Evolutionary conservation across 2,888 invertebrate genomes (phyloP).

Genomic region (Endomychus coccineus): DNA sequence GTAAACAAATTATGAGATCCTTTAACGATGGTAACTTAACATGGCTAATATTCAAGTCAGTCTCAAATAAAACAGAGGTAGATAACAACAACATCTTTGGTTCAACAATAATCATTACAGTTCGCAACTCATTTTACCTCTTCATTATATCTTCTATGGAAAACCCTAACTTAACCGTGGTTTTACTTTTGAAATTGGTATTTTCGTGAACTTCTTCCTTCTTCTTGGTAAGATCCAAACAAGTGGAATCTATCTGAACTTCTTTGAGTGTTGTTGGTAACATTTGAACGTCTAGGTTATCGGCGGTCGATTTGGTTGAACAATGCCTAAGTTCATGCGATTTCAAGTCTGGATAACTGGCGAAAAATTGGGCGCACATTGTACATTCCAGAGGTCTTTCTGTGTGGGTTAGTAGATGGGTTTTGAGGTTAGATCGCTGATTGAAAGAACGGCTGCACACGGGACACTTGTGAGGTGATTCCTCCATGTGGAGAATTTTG

Average conservation of each 20-base stretch:
- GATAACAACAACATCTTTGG: not conserved
- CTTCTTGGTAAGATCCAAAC: constrained; percentile 35
- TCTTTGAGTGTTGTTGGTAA: constrained; percentile 25
- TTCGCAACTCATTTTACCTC: constrained; percentile 49
- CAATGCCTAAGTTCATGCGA: constrained; percentile 35
- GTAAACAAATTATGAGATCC: too few species aligned
- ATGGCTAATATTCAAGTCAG: not conserved
- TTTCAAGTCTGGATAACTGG: constrained; percentile 35
- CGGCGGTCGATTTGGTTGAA: constrained; percentile 12
- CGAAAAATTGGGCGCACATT: constrained; percentile 36
- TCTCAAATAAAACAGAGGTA: constrained; percentile 2
- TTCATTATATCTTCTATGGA: constrained; percentile 86
- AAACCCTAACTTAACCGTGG: constrained; percentile 61
- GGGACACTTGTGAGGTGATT: constrained; percentile 88
- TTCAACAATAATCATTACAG: constrained; percentile 10
- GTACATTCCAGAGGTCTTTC: constrained; percentile 47
- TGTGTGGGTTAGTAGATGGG: constrained; percentile 83
- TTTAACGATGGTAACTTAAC: not conserved
- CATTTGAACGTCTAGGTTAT: constrained; percentile 15
- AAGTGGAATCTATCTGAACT: constrained; percentile 19
- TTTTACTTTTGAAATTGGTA: constrained; percentile 19
- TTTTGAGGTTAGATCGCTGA: constrained; percentile 87
- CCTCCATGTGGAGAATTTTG: constrained; percentile 87
- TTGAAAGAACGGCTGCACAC: constrained; percentile 85
- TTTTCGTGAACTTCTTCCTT: constrained; percentile 3